Evolutionary conservation across 2,113 vertebrate species (phyloP), one percentile per base, ranked within the genome.

Genomic region (Campylorhamphus procurvoides): DNA sequence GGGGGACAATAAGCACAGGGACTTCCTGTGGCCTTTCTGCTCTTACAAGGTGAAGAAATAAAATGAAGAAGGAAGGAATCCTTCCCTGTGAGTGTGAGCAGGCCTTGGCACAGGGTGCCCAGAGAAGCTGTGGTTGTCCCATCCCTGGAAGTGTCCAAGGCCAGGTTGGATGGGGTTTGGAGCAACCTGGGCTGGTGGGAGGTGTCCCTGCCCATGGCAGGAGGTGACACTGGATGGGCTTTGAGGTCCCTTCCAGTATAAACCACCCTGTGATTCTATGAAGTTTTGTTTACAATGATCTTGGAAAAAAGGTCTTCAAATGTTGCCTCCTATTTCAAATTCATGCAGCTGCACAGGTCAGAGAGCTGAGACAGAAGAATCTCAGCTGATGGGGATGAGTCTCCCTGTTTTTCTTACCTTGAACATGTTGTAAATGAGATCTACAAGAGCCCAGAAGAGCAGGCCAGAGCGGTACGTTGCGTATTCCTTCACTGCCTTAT

Each of bases 361-460:
- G 49, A 22, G 55, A 66, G 72, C 39, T 40, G 50, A 7, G 14
- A 9, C 1, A 35, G 33, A 28, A 49, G 44, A 9, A 3, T 4
- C 39, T 37, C 27, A 29, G 68, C 12, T 50, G 64, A 18, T 25
- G 12, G 1, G 44, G 77, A 14, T 9, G 27, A 44, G 9, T 6
- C 6, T 12, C 19, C 17, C 3, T 0, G 31, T 10, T 40, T 18
- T 24, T 40, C 95, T 95, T 98, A 99, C 99, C 99, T 99, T 99
- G 96, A 99, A 99, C 99, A 99, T 99, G 98, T 98, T 99, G 94
- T 99, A 99, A 91, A 99, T 99, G 44, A 99, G 99, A 96, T 99
- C 99, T 12, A 99, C 99, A 20, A 99, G 98, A 63, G 98, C 99
- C 99, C 99, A 99, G 96, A 99, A 99, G 97, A 99, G 99, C 88